These are phyloP conservation scores for Vollenhovia emeryi DNA, from an alignment of 1,140 invertebrate species.

Conservation along the genomic window DNA sequence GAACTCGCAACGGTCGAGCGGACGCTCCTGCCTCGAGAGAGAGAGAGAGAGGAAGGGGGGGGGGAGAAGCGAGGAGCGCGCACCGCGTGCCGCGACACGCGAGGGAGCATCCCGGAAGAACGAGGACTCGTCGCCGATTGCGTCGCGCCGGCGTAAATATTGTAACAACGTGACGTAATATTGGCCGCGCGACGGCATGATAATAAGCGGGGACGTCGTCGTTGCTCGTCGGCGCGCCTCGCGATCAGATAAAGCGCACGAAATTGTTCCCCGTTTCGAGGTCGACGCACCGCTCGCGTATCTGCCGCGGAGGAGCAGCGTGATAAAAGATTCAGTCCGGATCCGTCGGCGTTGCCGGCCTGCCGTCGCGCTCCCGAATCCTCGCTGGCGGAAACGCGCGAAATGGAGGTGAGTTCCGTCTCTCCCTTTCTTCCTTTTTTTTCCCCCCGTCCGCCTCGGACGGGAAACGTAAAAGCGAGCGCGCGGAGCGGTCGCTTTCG, in stretches of 20 bases:
- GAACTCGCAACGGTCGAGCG: no score
- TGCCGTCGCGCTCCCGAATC: not conserved
- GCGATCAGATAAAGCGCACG: conserved; percentile 76
- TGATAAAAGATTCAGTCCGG: conserved; percentile 67
- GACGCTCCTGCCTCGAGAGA: no score
- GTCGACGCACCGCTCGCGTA: conserved; percentile 47
- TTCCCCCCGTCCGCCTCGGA: not conserved
- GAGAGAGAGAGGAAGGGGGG: no score
- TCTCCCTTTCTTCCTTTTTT: not conserved
- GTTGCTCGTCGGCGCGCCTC: conserved; percentile 52
- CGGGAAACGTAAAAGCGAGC: not conserved
- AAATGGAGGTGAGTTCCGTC: conserved; percentile 74
- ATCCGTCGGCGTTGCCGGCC: not conserved
- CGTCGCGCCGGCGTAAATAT: conserved; percentile 37
- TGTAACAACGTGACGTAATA: conserved; percentile 70
- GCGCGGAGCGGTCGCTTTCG: not conserved
- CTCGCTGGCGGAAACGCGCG: conserved; percentile 62
- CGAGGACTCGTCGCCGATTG: no score
- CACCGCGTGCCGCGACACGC: no score
- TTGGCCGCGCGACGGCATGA: conserved; percentile 67
- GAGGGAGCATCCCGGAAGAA: no score
- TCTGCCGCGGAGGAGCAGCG: conserved; percentile 7
- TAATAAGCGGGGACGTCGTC: conserved; percentile 69
- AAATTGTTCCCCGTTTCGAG: conserved; percentile 53
- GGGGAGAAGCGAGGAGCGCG: no score